Percentiles rank a stretch among this genome's conserved stretches.
Conservation (phyloP, 2,797 vertebrate genomes). For the Centroberyx gerrardi region DNA sequence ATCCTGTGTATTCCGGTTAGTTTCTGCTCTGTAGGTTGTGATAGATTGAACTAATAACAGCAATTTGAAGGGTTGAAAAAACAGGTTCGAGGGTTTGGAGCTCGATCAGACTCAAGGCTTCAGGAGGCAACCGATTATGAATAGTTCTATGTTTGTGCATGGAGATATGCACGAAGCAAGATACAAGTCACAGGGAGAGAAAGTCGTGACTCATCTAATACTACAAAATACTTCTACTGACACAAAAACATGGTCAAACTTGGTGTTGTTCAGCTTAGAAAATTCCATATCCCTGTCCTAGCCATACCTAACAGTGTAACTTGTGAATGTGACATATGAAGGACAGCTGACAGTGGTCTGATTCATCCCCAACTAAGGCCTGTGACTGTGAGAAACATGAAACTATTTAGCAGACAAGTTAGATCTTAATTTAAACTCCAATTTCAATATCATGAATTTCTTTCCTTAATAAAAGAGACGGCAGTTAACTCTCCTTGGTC, state of each 20-base stretch:
- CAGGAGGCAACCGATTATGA: no score
- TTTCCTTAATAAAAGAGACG: background rate
- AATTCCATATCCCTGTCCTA: no score
- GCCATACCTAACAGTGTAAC: no score
- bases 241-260: no score
- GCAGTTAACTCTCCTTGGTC: background rate
- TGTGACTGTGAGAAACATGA: conserved; percentile 14
- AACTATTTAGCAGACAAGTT: background rate
- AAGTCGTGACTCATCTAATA: no score
- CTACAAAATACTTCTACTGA: no score
- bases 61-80: conserved; percentile 21
- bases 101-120: conserved; percentile 10
- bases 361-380: background rate
- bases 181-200: no score
- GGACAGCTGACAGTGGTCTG: background rate
- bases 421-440: background rate
- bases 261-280: no score
- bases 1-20: conserved; percentile 1
- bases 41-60: conserved; percentile 39
- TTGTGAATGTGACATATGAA: no score
- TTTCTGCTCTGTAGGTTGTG: conserved; percentile 39
- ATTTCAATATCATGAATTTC: conserved; percentile 48
- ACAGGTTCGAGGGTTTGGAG: no score
- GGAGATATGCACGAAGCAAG: no score
- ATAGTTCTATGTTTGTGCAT: no score